Evolutionary conservation across 2,113 vertebrate species (phyloP).

Genomic region (Fulmarus glacialis): DNA sequence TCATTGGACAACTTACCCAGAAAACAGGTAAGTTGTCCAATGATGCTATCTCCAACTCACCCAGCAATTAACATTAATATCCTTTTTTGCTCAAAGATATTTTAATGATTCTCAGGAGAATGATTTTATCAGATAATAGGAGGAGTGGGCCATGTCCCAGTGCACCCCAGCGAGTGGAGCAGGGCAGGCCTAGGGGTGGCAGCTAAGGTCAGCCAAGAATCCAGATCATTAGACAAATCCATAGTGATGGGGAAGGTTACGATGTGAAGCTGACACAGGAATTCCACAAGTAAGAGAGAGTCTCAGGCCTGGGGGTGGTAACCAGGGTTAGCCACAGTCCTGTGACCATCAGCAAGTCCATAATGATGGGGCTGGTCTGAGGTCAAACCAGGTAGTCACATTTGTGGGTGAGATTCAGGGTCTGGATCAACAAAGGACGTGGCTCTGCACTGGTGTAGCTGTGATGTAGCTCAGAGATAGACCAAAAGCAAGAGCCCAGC

Average conservation of each 20-base stretch:
- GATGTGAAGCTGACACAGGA: neutral
- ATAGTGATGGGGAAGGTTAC: neutral
- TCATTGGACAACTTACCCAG: neutral
- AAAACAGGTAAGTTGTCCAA: neutral
- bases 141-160: neutral
- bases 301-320: neutral
- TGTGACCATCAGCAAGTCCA: neutral
- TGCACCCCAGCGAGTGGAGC: rapidly evolving
- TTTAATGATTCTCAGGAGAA: neutral
- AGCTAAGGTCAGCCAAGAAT: neutral
- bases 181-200: neutral
- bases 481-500: neutral
- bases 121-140: neutral
- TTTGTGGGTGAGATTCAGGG: neutral
- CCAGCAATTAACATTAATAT: neutral
- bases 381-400: neutral
- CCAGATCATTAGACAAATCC: neutral
- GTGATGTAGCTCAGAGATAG: neutral
- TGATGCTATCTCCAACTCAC: neutral
- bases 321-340: neutral
- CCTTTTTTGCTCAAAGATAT: neutral
- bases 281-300: neutral
- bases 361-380: neutral
- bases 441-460: neutral
- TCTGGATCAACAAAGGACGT: neutral